Conservation (phyloP, 2,113 vertebrate species). For the Anser cygnoides region DNA sequence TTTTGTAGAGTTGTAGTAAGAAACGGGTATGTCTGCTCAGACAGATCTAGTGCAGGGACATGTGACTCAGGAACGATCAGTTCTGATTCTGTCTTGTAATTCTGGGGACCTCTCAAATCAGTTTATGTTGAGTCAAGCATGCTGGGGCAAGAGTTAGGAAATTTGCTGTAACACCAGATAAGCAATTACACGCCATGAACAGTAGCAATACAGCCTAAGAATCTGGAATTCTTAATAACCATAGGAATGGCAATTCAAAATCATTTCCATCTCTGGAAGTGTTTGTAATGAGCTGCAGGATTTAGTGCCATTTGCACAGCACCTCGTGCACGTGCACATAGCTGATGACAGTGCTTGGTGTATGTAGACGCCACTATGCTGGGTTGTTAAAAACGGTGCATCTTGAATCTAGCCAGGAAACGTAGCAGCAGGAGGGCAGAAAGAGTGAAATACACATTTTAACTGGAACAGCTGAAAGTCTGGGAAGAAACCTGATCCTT, state of each 20-base stretch:
- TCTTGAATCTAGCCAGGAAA: background rate
- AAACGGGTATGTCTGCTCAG: accelerated
- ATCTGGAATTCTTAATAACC: background rate
- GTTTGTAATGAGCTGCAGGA: background rate
- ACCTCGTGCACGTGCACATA: accelerated
- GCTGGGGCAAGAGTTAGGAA: background rate
- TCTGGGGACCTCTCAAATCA: background rate
- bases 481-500: background rate
- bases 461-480: background rate
- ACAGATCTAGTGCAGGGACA: background rate
- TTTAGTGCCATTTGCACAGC: background rate
- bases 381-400: background rate
- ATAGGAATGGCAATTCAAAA: background rate
- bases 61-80: accelerated
- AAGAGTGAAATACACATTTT: background rate
- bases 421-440: background rate
- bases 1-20: background rate
- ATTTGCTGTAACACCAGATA: background rate
- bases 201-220: background rate
- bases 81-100: background rate
- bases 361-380: accelerated
- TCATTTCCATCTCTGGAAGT: background rate
- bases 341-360: background rate
- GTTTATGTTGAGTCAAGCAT: background rate
- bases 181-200: background rate